These are phyloP conservation scores for Coluber constrictor DNA, from an alignment of 2,797 vertebrate species.

Conservation along the genomic window DNA sequence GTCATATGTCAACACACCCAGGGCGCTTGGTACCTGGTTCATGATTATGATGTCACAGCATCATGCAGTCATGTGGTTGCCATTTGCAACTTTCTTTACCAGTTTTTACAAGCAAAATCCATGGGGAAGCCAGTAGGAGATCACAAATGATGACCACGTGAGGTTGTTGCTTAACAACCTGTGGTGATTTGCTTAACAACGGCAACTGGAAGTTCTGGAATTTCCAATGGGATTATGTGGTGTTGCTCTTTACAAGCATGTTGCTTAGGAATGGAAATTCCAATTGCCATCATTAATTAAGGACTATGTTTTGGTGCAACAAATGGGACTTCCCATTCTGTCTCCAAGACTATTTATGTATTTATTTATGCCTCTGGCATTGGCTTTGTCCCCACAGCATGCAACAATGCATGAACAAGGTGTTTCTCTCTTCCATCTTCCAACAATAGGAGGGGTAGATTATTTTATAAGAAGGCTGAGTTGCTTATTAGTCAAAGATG, in stretches of 20 bases:
- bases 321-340: not conserved
- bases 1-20: not conserved
- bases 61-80: not conserved
- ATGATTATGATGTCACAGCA: not conserved
- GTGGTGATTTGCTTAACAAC: not conserved
- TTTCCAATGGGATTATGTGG: not conserved
- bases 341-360: not conserved
- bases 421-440: not conserved
- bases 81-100: not conserved
- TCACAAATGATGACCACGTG: not conserved
- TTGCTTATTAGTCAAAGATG: not conserved
- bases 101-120: not conserved
- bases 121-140: not conserved
- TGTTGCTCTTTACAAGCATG: not conserved
- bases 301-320: not conserved
- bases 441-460: not conserved
- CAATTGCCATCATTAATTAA: not conserved
- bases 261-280: not conserved
- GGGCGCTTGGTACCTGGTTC: not conserved
- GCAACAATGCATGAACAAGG: not conserved
- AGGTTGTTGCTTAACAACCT: not conserved
- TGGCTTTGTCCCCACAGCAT: not conserved
- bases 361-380: not conserved
- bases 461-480: not conserved
- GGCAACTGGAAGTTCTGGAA: not conserved